Base-by-base conservation (phyloP, 2,797 vertebrate genomes). In the Alcedo atthis region DNA sequence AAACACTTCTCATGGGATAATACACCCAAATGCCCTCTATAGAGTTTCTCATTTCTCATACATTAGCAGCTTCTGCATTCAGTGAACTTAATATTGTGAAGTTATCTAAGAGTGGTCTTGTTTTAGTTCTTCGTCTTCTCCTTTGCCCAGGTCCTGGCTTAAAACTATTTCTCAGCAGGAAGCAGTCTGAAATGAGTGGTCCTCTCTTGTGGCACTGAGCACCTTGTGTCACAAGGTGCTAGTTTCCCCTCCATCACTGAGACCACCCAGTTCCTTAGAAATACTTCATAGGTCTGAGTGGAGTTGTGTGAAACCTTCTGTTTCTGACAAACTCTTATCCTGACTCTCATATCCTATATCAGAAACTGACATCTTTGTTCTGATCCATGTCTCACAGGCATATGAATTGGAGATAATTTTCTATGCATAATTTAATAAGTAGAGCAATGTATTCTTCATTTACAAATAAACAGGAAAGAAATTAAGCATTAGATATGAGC, bases 201-300 rank as follows among this genome's bases (percentile, higher is more conserved):
- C 9, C 75, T 42, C 62, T 92, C 53, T 76, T 13, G 43, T 10
- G 75, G 80, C 68, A 55, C 37, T 0, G 12, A 83, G 58, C 64
- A 87, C 33, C 15, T n/a, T 8, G 15, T 70, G 70, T 55, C 70
- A 26, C n/a, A 45, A 24, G 59, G 54, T 32, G n/a, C 17, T 11
- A 13, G 0, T 0, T 43, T 7, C 17, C 12, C 2, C 14, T 61
- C 12, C 43, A 12, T 11, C 48, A 7, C 35, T 1, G 2, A 20
- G 81, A 43, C 13, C 49, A 21, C 46, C 33, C 43, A 26, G 0
- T 42, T 18, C 28, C 43, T 7, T 4, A 40, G 42, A 53, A 66
- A 48, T 28, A 16, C 8, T 46, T 37, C 32, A 1, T 1, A 8
- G 26, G 18, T 45, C 76, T 40, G 68, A 42, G 21, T 7, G 49